phyloP scores from a whole-genome alignment of 2,888 invertebrate genomes.

The Mantis religiosa region DNA sequence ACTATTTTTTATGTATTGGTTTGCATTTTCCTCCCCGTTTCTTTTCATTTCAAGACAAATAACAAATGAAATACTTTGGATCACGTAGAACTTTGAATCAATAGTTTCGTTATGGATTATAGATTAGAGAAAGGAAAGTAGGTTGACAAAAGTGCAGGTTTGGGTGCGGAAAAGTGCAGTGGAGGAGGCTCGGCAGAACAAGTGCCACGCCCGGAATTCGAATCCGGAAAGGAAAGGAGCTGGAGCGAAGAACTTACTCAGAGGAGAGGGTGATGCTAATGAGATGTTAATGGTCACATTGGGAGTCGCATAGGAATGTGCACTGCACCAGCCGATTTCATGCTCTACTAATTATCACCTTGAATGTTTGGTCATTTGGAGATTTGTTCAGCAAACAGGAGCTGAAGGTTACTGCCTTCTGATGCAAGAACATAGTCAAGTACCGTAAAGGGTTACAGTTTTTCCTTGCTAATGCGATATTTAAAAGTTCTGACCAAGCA shows the following conservation, averaged over 20 bases:
- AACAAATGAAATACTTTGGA: too few relatives aligned
- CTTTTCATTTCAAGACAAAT: too few relatives aligned
- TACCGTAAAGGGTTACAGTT: neutral
- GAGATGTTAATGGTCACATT: neutral
- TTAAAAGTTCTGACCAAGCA: too few relatives aligned
- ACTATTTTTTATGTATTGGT: too few relatives aligned
- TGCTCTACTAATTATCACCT: neutral
- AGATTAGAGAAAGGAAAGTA: too few relatives aligned
- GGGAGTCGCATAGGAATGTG: neutral
- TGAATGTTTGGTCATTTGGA: neutral
- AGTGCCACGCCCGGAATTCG: neutral
- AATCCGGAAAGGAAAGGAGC: neutral
- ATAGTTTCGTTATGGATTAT: too few relatives aligned
- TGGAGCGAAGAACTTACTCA: neutral
- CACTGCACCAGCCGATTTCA: neutral
- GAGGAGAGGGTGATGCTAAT: neutral
- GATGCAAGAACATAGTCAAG: neutral
- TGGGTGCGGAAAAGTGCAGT: neutral
- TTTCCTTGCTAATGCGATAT: neutral
- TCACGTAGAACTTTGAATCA: too few relatives aligned
- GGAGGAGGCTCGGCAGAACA: neutral
- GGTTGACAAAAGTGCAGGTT: neutral
- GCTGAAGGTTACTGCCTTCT: neutral
- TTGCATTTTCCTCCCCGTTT: too few relatives aligned
- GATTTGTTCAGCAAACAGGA: neutral